Evolutionary conservation across 2,113 vertebrate species (phyloP).

Genomic region (Cyanocitta stelleri): DNA sequence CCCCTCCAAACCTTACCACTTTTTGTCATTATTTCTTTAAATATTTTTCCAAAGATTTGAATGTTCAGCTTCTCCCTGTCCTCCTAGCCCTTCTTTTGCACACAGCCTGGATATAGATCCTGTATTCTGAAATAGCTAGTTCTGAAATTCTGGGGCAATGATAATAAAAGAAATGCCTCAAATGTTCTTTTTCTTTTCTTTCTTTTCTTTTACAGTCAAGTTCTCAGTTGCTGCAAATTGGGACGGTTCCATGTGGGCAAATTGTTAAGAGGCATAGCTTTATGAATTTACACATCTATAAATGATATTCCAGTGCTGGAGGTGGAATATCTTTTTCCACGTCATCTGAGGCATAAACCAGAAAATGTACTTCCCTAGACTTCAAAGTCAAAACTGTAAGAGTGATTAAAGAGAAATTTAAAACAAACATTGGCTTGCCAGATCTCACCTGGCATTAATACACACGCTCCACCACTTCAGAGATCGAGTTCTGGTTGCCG

Average conservation of each 20-base stretch:
- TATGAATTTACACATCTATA: slow-evolving; percentile 41
- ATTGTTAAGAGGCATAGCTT: slow-evolving; percentile 20
- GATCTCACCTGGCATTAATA: slow-evolving; percentile 54
- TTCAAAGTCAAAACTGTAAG: slow-evolving; percentile 51
- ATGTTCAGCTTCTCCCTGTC: background rate
- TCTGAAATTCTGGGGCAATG: background rate
- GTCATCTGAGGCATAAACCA: slow-evolving; percentile 49
- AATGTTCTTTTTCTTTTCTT: background rate
- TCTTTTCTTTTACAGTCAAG: background rate
- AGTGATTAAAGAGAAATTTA: slow-evolving; percentile 60
- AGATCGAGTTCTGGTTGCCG: background rate
- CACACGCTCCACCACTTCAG: slow-evolving; percentile 19
- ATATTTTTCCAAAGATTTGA: slow-evolving; percentile 21
- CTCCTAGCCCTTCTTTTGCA: background rate
- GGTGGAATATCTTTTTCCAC: slow-evolving; percentile 57
- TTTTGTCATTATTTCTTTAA: slow-evolving; percentile 34
- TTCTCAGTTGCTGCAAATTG: background rate
- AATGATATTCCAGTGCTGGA: slow-evolving; percentile 53
- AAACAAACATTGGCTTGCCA: slow-evolving; percentile 32
- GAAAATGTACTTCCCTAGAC: slow-evolving; percentile 39
- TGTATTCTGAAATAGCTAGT: background rate
- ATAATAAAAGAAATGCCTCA: background rate
- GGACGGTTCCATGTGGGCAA: slow-evolving; percentile 12
- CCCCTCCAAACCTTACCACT: background rate
- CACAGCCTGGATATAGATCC: background rate